Percentiles rank a stretch among this genome's conserved stretches.
Evolutionary conservation across 2,888 invertebrate genomes (phyloP).

Genomic region (Machimus rusticus): DNA sequence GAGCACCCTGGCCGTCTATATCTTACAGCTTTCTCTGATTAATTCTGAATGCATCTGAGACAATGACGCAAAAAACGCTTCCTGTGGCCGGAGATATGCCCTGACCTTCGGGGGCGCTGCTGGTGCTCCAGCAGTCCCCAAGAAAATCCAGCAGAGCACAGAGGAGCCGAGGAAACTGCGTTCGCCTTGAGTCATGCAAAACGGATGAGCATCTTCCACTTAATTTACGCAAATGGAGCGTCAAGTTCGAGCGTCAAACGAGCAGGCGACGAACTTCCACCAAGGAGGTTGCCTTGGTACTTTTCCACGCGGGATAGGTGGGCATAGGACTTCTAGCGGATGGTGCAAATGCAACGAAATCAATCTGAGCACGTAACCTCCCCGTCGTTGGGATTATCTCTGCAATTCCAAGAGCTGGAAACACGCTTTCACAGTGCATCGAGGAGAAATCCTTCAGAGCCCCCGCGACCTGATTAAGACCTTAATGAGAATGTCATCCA

Average conservation of each 20-base stretch:
- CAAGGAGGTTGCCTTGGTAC: background rate
- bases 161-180: background rate
- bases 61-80: background rate
- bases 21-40: background rate
- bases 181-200: background rate
- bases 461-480: background rate
- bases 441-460: too few species aligned
- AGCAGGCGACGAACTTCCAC: background rate
- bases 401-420: background rate
- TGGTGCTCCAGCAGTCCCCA: background rate
- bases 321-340: background rate
- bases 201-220: background rate
- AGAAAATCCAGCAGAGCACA: background rate
- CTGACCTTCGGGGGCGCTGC: background rate
- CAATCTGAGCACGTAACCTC: background rate
- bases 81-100: background rate
- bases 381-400: background rate
- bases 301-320: background rate
- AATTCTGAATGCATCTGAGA: background rate
- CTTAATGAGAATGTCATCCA: background rate
- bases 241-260: background rate
- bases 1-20: background rate
- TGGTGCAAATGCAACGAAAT: background rate
- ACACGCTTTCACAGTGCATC: too few species aligned
- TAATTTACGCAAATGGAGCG: background rate